A percentile compares a stretch with the other conserved stretches of the same genome.
Conservation (phyloP, 2,797 vertebrate species). For the Sylvilagus floridanus region DNA sequence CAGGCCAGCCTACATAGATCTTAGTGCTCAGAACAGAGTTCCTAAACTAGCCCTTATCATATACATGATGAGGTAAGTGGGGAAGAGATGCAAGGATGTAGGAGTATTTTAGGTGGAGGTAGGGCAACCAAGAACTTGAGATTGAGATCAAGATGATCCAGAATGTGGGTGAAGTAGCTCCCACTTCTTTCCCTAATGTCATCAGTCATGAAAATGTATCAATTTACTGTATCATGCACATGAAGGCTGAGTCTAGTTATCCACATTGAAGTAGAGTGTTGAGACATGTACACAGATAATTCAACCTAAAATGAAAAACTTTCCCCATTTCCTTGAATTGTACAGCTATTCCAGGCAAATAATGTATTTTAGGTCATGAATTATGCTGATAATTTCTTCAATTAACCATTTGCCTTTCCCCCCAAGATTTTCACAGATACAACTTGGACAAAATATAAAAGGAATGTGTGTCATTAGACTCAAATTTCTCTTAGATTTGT, state of each 20-base stretch:
- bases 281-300: not conserved
- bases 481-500: conserved; percentile 63
- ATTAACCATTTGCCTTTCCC: conserved; percentile 10
- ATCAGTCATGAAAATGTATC: not conserved
- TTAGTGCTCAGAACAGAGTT: not conserved
- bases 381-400: conserved; percentile 53
- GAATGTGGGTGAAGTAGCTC: not conserved
- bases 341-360: conserved; percentile 20
- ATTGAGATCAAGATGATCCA: conserved; percentile 21
- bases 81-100: not conserved
- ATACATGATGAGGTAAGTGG: not conserved
- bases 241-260: not conserved
- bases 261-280: not conserved
- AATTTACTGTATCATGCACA: not conserved
- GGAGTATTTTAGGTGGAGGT: not conserved
- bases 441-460: conserved; percentile 30
- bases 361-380: conserved; percentile 48
- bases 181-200: not conserved
- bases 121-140: not conserved
- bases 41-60: not conserved
- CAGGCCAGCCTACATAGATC: not conserved
- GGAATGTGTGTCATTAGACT: conserved; percentile 7
- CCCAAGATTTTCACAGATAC: conserved; percentile 47
- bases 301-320: conserved; percentile 12
- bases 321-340: not conserved